These are phyloP conservation scores for Coleophora deauratella DNA, from an alignment of 2,888 invertebrate genomes.

Conservation along the genomic window DNA sequence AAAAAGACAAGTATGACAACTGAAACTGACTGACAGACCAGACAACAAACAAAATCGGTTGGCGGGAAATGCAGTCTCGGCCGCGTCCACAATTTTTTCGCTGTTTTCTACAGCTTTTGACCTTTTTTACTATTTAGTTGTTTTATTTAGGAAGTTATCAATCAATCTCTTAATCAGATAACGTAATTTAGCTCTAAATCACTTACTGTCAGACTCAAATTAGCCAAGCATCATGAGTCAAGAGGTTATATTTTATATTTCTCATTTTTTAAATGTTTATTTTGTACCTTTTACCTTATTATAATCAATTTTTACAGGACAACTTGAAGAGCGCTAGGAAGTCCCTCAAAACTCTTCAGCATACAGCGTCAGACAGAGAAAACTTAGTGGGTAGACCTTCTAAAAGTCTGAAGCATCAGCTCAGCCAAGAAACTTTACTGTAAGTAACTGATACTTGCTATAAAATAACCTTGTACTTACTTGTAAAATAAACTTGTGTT, in stretches of 20 bases:
- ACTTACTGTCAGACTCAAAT: too few species aligned
- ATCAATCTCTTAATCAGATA: too few species aligned
- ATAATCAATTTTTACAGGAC: slow-evolving; percentile 42
- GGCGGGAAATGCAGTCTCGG: too few species aligned
- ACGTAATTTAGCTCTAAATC: too few species aligned
- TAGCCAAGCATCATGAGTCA: slow-evolving; percentile 1
- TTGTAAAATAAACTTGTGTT: too few species aligned
- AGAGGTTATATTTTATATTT: slow-evolving; percentile 7
- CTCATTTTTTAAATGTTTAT: neutral
- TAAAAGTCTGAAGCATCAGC: slow-evolving; percentile 64
- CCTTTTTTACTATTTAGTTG: too few species aligned
- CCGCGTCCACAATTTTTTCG: too few species aligned
- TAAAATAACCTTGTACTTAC: neutral
- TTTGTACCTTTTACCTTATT: neutral
- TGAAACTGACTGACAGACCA: too few species aligned
- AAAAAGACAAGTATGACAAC: too few species aligned
- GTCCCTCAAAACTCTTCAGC: slow-evolving; percentile 84
- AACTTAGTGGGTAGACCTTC: slow-evolving; percentile 80
- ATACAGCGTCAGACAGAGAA: slow-evolving; percentile 81
- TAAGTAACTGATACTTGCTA: slow-evolving; percentile 32
- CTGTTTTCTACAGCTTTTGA: too few species aligned
- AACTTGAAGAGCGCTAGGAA: slow-evolving; percentile 76
- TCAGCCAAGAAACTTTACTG: slow-evolving; percentile 64
- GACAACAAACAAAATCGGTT: too few species aligned
- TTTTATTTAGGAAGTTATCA: too few species aligned